Conservation (phyloP, 37 sponge, comb jelly and placozoan genomes). For the Petrosia ficiformis region DNA sequence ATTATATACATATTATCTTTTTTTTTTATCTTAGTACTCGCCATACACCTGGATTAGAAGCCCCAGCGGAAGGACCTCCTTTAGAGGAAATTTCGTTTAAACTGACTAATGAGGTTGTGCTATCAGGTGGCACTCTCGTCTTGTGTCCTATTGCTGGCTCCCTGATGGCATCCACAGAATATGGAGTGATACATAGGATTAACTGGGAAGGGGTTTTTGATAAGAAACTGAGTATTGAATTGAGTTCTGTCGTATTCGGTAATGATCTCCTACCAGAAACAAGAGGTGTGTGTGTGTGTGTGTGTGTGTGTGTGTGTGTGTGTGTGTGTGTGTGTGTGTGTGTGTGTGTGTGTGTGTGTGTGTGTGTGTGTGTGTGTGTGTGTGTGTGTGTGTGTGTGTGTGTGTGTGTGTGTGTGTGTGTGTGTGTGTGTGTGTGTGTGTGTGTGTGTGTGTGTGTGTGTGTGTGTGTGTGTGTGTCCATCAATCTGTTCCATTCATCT, state of each 20-base stretch:
- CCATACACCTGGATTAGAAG: slow-evolving; percentile 10
- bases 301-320: not conserved
- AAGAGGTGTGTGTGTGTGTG: slow-evolving; percentile 12
- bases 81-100: slow-evolving; percentile 28
- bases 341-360: too few species aligned
- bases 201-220: slow-evolving; percentile 64
- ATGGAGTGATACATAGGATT: slow-evolving; percentile 52
- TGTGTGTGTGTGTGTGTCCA: slow-evolving; percentile 18
- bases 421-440: too few species aligned
- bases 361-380: too few species aligned
- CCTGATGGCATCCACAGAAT: slow-evolving; percentile 40
- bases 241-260: slow-evolving; percentile 32
- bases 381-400: too few species aligned
- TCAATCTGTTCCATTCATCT: too few species aligned
- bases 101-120: slow-evolving; percentile 23
- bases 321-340: too few species aligned
- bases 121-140: slow-evolving; percentile 18
- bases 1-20: not conserved
- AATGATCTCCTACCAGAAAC: slow-evolving; percentile 62
- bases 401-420: too few species aligned
- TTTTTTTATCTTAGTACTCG: slow-evolving; percentile 8
- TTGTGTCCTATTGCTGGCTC: slow-evolving; percentile 22
- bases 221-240: slow-evolving; percentile 20
- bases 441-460: not conserved
- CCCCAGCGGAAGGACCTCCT: slow-evolving; percentile 19